Evolutionary conservation across 1,140 invertebrate genomes (phyloP), one percentile per base, ranked within the genome.

Genomic region (Drosophila malerkotliana): DNA sequence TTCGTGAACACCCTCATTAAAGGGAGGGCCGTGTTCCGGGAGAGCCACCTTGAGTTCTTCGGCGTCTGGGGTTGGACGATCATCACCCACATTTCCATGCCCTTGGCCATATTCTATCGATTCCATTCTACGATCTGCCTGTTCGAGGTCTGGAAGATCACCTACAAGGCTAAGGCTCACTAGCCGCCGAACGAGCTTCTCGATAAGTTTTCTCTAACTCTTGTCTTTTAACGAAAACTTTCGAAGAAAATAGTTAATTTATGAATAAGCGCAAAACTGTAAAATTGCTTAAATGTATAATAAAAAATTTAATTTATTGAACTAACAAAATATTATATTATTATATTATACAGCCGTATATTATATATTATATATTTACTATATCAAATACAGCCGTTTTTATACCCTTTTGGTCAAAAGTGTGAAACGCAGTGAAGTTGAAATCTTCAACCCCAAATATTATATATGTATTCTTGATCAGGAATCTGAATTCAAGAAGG

Each of bases 131-230:
- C 98, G 1, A 98, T 99, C 55, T 99, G 98, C 90, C 93, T 99
- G 0, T 98, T 98, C 87, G 98, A 99, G 92, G 98, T 99, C 21
- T 99, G 98, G 98, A 98, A 98, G 92, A 95, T 97, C 60, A 95
- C 97, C 28, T 99, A 98, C 92, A 98, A 98, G 54, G 83, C 90
- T 1, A 92, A 92, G 68, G 61, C 87, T 5, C 90, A 91, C 57
- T 91, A 80, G 72, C 10, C 1, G 14, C 14, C 5, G 41, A 44
- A 44, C 2, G 5, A 18, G 7, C 41, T 28, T 37, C 2, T 37
- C 34, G 1, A 3, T 12, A 12, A 37, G 34, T n/a, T 37, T 37
- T n/a, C 12, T 6, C 34, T 12, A 37, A 37, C 34, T 37, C 3
- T 37, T 37, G 3, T 37, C 1, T 1, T 37, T 37, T 28, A 6